Evolutionary conservation across 2,797 vertebrate genomes (phyloP).

Genomic region (Mormyrus proboscirostris): DNA sequence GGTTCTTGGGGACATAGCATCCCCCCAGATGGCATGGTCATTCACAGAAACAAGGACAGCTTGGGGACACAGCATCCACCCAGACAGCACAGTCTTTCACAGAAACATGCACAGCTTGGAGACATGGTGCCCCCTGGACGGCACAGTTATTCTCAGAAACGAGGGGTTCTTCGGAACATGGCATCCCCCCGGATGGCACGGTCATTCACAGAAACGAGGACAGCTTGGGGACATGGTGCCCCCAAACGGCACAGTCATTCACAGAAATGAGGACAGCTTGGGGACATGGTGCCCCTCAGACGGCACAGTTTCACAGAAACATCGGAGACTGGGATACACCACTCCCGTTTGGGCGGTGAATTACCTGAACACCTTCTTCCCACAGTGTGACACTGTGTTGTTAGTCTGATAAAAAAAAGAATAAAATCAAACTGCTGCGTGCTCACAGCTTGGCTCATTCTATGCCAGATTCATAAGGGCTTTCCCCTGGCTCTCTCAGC

Average conservation of each 20-base stretch:
- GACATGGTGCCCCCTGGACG: no score
- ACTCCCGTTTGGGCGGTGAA: background rate
- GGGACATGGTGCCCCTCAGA: no score
- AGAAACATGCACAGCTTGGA: no score
- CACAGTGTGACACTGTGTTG: background rate
- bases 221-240: background rate
- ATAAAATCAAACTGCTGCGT: background rate
- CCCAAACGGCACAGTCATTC: background rate
- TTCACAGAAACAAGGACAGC: no score
- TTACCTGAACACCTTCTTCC: background rate
- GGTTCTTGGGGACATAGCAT: no score
- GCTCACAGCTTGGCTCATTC: background rate
- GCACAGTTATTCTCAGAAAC: background rate
- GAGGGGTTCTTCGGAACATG: background rate
- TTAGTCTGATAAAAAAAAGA: background rate
- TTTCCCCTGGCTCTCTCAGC: background rate
- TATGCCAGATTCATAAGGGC: background rate
- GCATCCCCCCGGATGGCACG: background rate
- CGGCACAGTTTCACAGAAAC: no score
- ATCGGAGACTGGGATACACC: background rate
- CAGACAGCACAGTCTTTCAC: no score
- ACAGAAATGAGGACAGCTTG: background rate
- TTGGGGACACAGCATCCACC: no score
- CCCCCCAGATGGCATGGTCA: no score
- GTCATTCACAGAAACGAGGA: background rate